Base-by-base conservation (phyloP, 2,888 invertebrate species). In the Apodemia mormo region DNA sequence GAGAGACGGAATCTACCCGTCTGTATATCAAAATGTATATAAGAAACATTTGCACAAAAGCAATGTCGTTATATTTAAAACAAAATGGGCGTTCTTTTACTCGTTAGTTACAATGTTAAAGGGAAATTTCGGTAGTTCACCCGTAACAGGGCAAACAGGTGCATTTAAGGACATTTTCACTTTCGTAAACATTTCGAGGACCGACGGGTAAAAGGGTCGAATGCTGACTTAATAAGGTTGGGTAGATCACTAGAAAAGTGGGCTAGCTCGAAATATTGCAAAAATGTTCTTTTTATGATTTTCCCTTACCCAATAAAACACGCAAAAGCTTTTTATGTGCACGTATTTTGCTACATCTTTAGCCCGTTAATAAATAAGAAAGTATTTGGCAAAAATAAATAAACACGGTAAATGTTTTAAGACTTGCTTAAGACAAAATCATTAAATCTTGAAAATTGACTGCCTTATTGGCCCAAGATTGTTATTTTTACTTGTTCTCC, bases 141-240 rank as follows among this genome's bases (percentile, higher is more conserved):
- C 75, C 71, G 79, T 81, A 80, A 81, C 78, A 75, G 79, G 76
- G 80, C 79, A 82, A 86, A 83, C 88, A 89, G 87, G 87, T 89
- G 89, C 84, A 85, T 81, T 85, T 84, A 85, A 88, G 81, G 82
- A 83, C 82, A 83, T 88, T 87, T 81, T 85, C 84, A 85, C 85
- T 85, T 85, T 85, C 81, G 85, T 87, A 86, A 87, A 84, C 84
- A 83, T 85, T 83, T 83, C 76, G 76, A 81, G 80, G 76, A 76
- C 74, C 76, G 76, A 70, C 68, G 75, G 74, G 73, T 74, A 82
- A 82, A 85, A 85, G 82, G 86, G 87, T 83, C 82, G 82, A 80
- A 80, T 77, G 80, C 84, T 81, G 86, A 85, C 87, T 87, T 89
- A 88, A 89, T 89, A 87, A 87, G 85, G 80, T 79, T 75, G 81